Evolutionary conservation across 1,140 invertebrate species (phyloP).

Genomic region (Calliphora vicina): DNA sequence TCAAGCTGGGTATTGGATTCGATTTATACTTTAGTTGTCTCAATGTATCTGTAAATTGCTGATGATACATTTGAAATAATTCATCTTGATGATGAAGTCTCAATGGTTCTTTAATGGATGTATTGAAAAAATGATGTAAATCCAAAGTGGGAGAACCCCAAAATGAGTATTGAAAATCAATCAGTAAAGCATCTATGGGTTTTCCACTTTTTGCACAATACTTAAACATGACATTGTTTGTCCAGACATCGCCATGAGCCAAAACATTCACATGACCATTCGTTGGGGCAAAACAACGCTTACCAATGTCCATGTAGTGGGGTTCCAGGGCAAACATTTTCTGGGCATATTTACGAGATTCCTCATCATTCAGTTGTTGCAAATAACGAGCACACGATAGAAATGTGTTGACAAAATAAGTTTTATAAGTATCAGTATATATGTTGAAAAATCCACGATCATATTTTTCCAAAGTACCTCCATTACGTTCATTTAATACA

Average conservation of each 20-base stretch:
- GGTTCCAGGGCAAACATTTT: constrained; percentile 54
- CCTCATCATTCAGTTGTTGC: constrained; percentile 40
- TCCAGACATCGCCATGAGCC: constrained; percentile 73
- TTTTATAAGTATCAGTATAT: constrained; percentile 54
- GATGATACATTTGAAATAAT: constrained; percentile 54
- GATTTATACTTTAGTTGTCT: constrained; percentile 48
- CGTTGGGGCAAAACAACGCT: constrained; percentile 51
- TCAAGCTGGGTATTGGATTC: constrained; percentile 50
- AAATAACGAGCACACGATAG: constrained; percentile 51
- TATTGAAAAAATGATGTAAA: constrained; percentile 59
- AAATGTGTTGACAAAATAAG: constrained; percentile 53
- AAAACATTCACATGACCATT: constrained; percentile 68
- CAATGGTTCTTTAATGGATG: constrained; percentile 52
- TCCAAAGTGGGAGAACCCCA: constrained; percentile 61
- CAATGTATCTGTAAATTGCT: constrained; percentile 47
- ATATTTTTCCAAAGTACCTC: constrained; percentile 46
- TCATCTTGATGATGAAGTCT: constrained; percentile 47
- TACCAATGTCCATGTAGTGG: constrained; percentile 56
- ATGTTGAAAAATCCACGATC: constrained; percentile 58
- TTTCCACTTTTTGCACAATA: constrained; percentile 64
- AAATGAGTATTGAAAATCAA: constrained; percentile 60
- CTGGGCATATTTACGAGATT: constrained; percentile 43
- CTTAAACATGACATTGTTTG: constrained; percentile 74
- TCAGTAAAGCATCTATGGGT: constrained; percentile 64
- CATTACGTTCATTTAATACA: constrained; percentile 52